Evolutionary conservation across 2,888 invertebrate genomes (phyloP), one percentile per base, ranked within the genome.

Genomic region (Junonia oenone): DNA sequence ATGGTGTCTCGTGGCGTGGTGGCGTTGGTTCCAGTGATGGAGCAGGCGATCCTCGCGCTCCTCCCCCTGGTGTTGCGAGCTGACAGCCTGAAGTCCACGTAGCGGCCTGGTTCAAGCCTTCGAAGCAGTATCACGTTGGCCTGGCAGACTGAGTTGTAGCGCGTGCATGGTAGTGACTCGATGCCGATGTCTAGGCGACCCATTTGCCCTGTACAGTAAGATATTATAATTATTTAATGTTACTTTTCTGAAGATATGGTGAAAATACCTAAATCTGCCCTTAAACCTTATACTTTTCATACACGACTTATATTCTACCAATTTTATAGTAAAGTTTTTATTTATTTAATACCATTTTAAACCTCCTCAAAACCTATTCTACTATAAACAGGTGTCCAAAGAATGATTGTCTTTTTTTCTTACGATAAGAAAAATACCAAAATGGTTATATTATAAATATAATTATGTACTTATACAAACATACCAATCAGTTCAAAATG

Each of bases 111-210:
- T 78, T 95, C 95, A 68, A 97, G 85, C 61, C 94, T 91, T 68
- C 94, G 92, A 64, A 94, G 93, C 62, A 97, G 90, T 63, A 96
- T 92, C 67, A 97, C 94, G 82, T 97, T 97, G 55, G 97, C 97
- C 81, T 97, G 96, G 83, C 97, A 97, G 69, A 96, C 94, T 50
- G 96, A 96, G 89, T 97, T 96, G 87, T 96, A 95, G 65, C 94
- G 92, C 56, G 95, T 95, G 89, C 97, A 97, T 46, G 96, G 96
- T 56, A 97, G 92, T 66, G 94, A 93, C 76, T 96, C 95, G 63
- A 97, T 92, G 67, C 94, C 92, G 63, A 97, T 93, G 72, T 95
- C 93, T 56, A 95, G 93, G 61, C 94, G 93, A 66, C 95, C 93
- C 72, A 94, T 93, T 79, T 92, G 92, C 69, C 93, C 93, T 89